These are phyloP conservation scores for Pogonocherus hispidulus DNA, from an alignment of 2,888 invertebrate genomes.

Conservation along the genomic window DNA sequence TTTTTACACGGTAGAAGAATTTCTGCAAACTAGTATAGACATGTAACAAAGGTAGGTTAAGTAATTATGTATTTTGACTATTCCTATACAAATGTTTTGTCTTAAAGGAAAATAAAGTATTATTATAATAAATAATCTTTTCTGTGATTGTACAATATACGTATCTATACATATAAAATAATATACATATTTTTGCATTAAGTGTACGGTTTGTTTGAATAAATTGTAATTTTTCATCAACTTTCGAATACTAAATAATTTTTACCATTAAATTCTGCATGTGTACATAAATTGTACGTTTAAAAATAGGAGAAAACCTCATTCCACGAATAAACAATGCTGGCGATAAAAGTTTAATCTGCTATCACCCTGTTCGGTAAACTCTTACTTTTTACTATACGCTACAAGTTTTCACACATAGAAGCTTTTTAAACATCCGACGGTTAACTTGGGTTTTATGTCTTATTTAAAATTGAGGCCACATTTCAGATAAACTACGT, in stretches of 20 bases:
- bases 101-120: no score
- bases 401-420: neutral
- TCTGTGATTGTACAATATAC: no score
- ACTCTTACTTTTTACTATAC: conserved; percentile 1
- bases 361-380: neutral
- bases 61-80: no score
- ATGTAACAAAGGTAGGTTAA: no score
- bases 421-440: conserved; percentile 6
- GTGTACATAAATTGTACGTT: neutral
- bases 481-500: conserved; percentile 3
- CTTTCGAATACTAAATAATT: neutral
- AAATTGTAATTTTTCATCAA: no score
- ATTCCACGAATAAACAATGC: neutral
- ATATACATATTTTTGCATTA: no score
- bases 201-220: no score
- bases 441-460: conserved; percentile 1
- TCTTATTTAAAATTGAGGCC: conserved; percentile 3
- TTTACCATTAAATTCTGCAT: neutral
- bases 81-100: no score
- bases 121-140: no score
- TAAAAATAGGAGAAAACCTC: neutral
- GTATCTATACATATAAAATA: no score
- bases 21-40: no score
- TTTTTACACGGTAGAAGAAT: no score
- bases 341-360: conserved; percentile 1